A percentile compares a stretch with the other conserved stretches of the same genome.
Evolutionary conservation across 2,888 invertebrate genomes (phyloP).

Genomic region (Cosmia trapezina): DNA sequence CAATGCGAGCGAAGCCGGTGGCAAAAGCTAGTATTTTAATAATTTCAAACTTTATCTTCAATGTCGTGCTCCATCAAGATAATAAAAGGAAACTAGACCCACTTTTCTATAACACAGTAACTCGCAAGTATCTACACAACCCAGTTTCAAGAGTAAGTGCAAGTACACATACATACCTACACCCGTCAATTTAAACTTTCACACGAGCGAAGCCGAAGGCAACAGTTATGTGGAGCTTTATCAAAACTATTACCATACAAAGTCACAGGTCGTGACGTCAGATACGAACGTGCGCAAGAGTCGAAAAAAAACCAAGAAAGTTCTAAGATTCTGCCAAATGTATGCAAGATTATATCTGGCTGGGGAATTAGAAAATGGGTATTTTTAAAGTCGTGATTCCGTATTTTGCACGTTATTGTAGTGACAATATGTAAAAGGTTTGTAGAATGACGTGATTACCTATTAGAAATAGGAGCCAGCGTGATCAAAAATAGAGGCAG

Average conservation of each 20-base stretch:
- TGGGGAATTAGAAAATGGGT: conserved; percentile 67
- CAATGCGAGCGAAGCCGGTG: no score
- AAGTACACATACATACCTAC: background rate
- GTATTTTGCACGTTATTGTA: conserved; percentile 52
- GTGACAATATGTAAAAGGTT: conserved; percentile 11
- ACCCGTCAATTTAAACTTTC: conserved; percentile 46
- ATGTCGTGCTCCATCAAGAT: background rate
- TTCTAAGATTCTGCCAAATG: conserved; percentile 76
- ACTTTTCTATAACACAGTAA: background rate
- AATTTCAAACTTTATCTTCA: background rate
- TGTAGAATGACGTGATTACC: background rate
- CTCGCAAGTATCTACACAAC: background rate
- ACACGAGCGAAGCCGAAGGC: conserved; percentile 38
- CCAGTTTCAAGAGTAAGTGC: conserved; percentile 4
- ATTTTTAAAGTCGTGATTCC: conserved; percentile 68
- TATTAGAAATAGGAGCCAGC: background rate
- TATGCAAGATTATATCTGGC: conserved; percentile 79
- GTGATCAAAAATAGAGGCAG: background rate
- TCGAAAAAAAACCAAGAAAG: conserved; percentile 69
- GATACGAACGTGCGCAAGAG: conserved; percentile 63
- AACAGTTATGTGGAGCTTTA: conserved; percentile 58
- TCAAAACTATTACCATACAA: conserved; percentile 81
- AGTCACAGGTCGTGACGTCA: conserved; percentile 80
- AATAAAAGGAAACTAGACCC: background rate
- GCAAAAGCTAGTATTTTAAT: background rate